phyloP scores from a whole-genome alignment of 2,888 invertebrate genomes.

The Mesorhabditis spiculigera region DNA sequence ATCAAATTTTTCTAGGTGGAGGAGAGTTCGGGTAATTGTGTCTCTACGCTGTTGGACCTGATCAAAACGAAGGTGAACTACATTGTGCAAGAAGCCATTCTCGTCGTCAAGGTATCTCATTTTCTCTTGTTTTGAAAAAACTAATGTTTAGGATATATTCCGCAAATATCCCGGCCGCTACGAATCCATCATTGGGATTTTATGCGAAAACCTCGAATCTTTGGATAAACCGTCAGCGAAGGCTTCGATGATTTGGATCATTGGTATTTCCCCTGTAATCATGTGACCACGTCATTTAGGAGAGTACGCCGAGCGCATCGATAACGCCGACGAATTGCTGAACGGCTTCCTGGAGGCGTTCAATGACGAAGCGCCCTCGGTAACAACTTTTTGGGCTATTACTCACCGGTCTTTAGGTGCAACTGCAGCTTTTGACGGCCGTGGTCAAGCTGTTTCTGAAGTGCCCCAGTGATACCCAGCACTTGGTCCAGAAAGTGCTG shows the following conservation, averaged over 20 bases:
- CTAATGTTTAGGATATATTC: constrained; percentile 62
- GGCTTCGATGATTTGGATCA: constrained; percentile 87
- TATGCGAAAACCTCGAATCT: constrained; percentile 97
- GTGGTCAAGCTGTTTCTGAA: constrained; percentile 97
- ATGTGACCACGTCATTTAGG: background rate
- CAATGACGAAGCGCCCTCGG: constrained; percentile 91
- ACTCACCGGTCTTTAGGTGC: constrained; percentile 70
- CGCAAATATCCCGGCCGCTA: constrained; percentile 95
- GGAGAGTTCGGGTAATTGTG: constrained; percentile 95
- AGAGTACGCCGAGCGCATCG: constrained; percentile 97
- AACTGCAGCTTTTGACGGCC: constrained; percentile 90
- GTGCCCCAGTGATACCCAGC: constrained; percentile 95
- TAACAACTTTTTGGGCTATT: constrained; percentile 55
- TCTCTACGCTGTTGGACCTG: constrained; percentile 89
- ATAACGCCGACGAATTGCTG: constrained; percentile 94
- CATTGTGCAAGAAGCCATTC: constrained; percentile 98
- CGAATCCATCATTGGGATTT: constrained; percentile 96
- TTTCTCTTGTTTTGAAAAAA: constrained; percentile 71
- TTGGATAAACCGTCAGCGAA: constrained; percentile 90
- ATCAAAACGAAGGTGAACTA: constrained; percentile 99
- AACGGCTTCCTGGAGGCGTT: constrained; percentile 98
- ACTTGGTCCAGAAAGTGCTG: constrained; percentile 84
- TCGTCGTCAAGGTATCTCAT: constrained; percentile 96
- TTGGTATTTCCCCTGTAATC: constrained; percentile 60
- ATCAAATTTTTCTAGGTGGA: constrained; percentile 67